Base-by-base conservation (phyloP, 2,888 invertebrate genomes). In the Tenthredo amoena region DNA sequence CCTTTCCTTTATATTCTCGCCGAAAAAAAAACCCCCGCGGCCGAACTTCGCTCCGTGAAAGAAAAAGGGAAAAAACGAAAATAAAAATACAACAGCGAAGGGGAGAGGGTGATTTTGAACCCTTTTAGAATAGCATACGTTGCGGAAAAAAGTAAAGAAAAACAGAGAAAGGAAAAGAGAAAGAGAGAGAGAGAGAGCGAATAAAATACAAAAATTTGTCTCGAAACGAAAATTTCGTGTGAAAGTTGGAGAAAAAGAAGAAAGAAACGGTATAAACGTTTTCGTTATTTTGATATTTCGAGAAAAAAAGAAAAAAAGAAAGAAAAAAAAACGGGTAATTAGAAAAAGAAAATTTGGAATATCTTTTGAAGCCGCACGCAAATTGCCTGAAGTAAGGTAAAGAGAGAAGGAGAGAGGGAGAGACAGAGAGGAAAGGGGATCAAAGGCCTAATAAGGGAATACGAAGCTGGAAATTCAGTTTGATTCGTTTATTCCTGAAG, bases 401-500 rank as follows among this genome's bases (percentile, higher is more conserved):
- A n/a, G n/a, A 55, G 55, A 55, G 55, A 5, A n/a, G 18, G 43
- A 50, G 1, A 50, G 50, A 50, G 6, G 9, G 18, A 18, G 50
- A 18, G 50, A 18, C 3, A 50, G 50, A 18, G 5, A 18, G 18
- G 2, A n/a, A 6, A 18, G 47, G 55, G 47, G 55, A 77, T 77
- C 77, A 55, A 77, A 77, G 77, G 77, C 18, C 77, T 50, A 55
- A 77, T 77, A 77, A 77, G 50, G 31, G 18, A 77, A 77, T 12
- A 55, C 55, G 47, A 55, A 26, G 77, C 77, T 47, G 18, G 50
- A 12, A 77, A 50, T 50, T 47, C 47, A 55, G 31, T 77, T 77
- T 77, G 50, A 50, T 77, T 77, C 77, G 55, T 55, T 50, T 26
- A 55, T 77, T 55, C n/a, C 18, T 34, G 31, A 77, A 77, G 77